Percentiles rank a stretch among this genome's conserved stretches.
Conservation (phyloP, 2,888 invertebrate genomes). For the Gymnocheta viridis region DNA sequence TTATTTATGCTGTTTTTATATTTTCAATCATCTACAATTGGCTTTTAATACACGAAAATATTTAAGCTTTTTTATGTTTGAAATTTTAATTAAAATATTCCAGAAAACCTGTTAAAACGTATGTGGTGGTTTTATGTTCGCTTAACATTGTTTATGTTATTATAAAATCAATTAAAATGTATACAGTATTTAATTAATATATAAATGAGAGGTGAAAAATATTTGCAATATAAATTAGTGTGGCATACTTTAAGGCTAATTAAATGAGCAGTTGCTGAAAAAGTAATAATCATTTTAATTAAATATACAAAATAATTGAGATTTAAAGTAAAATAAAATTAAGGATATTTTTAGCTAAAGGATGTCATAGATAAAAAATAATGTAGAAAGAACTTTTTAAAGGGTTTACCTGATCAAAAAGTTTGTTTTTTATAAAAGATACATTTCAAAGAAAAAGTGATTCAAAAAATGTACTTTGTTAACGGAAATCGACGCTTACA, state of each 20-base stretch:
- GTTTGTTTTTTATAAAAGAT: too few relatives aligned
- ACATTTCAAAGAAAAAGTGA: too few relatives aligned
- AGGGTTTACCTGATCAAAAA: too few relatives aligned
- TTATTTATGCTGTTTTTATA: conserved; percentile 12
- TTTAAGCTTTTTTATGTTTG: background rate
- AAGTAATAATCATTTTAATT: background rate
- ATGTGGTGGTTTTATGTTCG: conserved; percentile 24
- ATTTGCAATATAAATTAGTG: background rate
- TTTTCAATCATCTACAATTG: too few relatives aligned
- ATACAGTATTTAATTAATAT: background rate
- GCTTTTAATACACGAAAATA: conserved; percentile 3
- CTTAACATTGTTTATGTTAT: conserved; percentile 15
- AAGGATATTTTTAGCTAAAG: too few relatives aligned
- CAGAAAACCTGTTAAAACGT: conserved; percentile 31
- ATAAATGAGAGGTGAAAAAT: background rate
- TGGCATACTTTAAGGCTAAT: conserved; percentile 4
- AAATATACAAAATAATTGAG: background rate
- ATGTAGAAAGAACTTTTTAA: too few relatives aligned
- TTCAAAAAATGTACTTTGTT: too few relatives aligned
- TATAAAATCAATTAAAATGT: conserved; percentile 40
- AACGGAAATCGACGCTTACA: too few relatives aligned
- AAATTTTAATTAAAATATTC: conserved; percentile 44
- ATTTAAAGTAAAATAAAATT: background rate
- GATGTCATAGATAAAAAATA: too few relatives aligned
- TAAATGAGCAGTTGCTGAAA: background rate